Evolutionary conservation across 2,113 vertebrate genomes (phyloP), one percentile per base, ranked within the genome.

Genomic region (Ranitomeya imitator): DNA sequence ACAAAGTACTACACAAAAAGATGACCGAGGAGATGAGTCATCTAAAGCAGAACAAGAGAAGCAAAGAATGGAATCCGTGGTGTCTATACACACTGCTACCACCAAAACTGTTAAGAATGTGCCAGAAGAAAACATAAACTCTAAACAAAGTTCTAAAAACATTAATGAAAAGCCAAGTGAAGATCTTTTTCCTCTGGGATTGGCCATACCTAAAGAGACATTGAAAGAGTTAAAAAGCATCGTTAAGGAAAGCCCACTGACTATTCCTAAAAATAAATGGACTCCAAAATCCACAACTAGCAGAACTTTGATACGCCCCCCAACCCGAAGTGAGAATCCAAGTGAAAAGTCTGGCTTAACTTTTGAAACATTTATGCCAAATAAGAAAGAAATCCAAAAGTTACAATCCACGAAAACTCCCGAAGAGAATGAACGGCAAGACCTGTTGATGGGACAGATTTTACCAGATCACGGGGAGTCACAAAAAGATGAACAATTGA

Each of bases 151-250:
- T 37, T 0, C 51, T 21, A 14, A 52, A 74, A 16, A 77, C 26
- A 5, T 0, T 0, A 79, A 63, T 51, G 85, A 89, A 37, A 87
- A 52, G 1, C 0, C 0, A 1, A 1, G 19, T 26, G 69, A 63
- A 0, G 15, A 90, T 7, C 0, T 69, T 82, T 86, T 91, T 18
- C 0, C 18, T 1, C 61, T 65, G n/a, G 5, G 79, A 19, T 23
- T 85, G 45, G 92, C 79, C 1, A 69, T 95, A 86, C 92, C 95
- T 19, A 94, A 93, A 84, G 92, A 89, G 91, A 96, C 95, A 57
- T 84, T 96, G 74, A 93, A 95, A 71, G 96, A 96, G 87, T 55
- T 96, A 79, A 96, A 94, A 93, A 94, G 89, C 61, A 88, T 96
- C n/a, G 90, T 96, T 54, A 93, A 88, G 54, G 94, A 95, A 21